Evolutionary conservation across 2,113 vertebrate species (phyloP).

Genomic region (Melanerpes formicivorus): DNA sequence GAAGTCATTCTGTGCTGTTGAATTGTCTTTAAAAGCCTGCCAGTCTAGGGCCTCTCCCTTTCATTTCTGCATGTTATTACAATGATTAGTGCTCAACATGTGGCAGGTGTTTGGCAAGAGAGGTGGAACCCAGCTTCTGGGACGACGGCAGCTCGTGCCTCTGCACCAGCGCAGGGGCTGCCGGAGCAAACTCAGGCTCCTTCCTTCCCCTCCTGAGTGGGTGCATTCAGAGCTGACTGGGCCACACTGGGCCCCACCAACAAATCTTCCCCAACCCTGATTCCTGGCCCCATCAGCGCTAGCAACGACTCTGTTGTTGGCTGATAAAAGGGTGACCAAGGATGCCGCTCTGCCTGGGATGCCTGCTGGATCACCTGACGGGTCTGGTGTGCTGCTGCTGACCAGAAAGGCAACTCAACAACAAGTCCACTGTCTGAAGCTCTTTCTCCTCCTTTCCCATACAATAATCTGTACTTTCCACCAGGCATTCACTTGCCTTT

Average conservation of each 20-base stretch:
- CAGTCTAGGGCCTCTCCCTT: background rate
- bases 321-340: background rate
- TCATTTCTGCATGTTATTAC: constrained; percentile 37
- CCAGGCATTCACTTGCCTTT: background rate
- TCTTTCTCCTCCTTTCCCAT: background rate
- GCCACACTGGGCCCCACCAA: background rate
- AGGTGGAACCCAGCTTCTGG: background rate
- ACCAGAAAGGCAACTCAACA: background rate
- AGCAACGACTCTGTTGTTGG: background rate
- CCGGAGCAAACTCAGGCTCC: background rate
- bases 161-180: background rate
- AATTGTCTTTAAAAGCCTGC: constrained; percentile 29
- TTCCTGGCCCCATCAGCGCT: background rate
- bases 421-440: background rate
- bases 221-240: background rate
- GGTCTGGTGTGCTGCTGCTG: rapidly evolving
- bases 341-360: background rate
- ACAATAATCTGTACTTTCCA: background rate
- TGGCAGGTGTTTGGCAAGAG: constrained; percentile 30
- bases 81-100: constrained; percentile 40
- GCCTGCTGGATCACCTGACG: background rate
- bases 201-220: background rate
- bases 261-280: background rate
- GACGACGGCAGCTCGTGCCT: background rate
- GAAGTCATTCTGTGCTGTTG: background rate